Evolutionary conservation across 2,888 invertebrate species (phyloP).

Genomic region (Coremacera marginata): DNA sequence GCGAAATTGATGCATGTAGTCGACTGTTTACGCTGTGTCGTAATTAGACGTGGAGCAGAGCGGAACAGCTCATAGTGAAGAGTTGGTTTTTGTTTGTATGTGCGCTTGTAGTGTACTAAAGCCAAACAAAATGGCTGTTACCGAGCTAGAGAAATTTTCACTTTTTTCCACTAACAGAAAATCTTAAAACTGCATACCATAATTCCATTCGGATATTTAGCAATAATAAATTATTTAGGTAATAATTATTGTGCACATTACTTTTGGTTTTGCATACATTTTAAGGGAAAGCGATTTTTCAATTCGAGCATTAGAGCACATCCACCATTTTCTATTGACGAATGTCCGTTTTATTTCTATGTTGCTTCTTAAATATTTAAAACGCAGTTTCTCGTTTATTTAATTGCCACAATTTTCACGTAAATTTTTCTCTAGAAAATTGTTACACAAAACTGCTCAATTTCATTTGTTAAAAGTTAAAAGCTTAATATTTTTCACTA

Average conservation of each 20-base stretch:
- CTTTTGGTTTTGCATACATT: conserved; percentile 64
- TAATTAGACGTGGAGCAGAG: conserved; percentile 44
- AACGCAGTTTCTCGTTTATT: not conserved
- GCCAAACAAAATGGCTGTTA: conserved; percentile 65
- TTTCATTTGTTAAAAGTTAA: not conserved
- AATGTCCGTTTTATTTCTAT: not conserved
- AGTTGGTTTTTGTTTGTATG: conserved; percentile 45
- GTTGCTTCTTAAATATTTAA: not conserved
- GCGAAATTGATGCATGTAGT: conserved; percentile 40
- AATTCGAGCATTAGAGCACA: not conserved
- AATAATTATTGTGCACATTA: conserved; percentile 91
- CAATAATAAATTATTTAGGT: not conserved
- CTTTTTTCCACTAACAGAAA: conserved; percentile 2
- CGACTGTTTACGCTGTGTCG: conserved; percentile 28
- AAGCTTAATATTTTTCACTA: not conserved
- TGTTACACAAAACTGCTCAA: no score
- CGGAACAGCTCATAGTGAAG: conserved; percentile 46
- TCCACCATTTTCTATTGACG: not conserved
- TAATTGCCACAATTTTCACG: not conserved
- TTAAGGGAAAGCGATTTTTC: not conserved
- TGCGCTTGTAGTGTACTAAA: conserved; percentile 51
- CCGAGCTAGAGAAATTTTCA: conserved; percentile 22
- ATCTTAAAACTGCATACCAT: not conserved
- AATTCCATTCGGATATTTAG: not conserved
- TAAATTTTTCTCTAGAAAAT: no score